These are phyloP conservation scores for Lobophora halterata DNA, from an alignment of 2,888 invertebrate species.

Conservation along the genomic window DNA sequence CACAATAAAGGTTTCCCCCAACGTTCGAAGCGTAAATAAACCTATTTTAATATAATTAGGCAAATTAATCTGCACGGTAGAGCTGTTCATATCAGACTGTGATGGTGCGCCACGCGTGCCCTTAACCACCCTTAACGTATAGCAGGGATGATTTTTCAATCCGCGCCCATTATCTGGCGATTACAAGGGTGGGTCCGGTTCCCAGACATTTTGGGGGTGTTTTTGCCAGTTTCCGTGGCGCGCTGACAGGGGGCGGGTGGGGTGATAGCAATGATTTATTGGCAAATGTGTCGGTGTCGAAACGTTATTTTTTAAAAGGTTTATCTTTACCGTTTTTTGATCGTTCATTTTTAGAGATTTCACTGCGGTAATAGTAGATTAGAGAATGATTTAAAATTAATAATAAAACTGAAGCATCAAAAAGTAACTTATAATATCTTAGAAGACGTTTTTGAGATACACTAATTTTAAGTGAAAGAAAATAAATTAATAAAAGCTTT, in stretches of 20 bases:
- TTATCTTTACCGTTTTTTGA: constrained; percentile 64
- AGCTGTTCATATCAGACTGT: constrained; percentile 14
- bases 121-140: constrained; percentile 48
- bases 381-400: too few relatives aligned
- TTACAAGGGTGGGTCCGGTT: constrained; percentile 69
- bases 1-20: too few relatives aligned
- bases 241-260: constrained; percentile 50
- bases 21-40: too few relatives aligned
- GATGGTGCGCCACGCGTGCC: constrained; percentile 18
- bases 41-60: constrained; percentile 11
- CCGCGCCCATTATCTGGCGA: constrained; percentile 73
- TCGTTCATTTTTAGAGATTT: constrained; percentile 33
- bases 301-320: constrained; percentile 64
- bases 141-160: constrained; percentile 75
- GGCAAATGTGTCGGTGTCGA: constrained; percentile 48
- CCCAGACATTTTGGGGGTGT: constrained; percentile 68
- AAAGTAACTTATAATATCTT: too few relatives aligned
- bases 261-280: constrained; percentile 66
- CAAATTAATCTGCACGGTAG: constrained; percentile 10
- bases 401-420: too few relatives aligned
- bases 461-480: too few relatives aligned
- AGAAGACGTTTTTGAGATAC: too few relatives aligned
- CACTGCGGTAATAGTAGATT: constrained; percentile 2
- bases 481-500: too few relatives aligned
- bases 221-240: constrained; percentile 52